Conservation (phyloP, 2,113 vertebrate species). For the Coreoperca whiteheadi region DNA sequence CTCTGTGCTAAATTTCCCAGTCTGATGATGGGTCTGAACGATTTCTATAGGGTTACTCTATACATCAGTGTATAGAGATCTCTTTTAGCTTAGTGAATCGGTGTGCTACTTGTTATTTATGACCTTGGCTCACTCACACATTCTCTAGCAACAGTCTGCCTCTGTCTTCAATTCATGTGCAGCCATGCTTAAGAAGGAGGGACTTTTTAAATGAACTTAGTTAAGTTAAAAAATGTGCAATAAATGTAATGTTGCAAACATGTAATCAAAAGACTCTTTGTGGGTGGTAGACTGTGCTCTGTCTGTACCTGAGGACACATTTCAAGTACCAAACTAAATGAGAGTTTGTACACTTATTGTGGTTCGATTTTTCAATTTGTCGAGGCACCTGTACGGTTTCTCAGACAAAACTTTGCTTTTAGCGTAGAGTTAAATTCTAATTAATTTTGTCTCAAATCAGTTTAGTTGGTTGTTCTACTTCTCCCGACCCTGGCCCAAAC, state of each 20-base stretch:
- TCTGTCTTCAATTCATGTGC: constrained; percentile 26
- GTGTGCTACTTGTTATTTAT: constrained; percentile 34
- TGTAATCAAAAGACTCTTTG: neutral
- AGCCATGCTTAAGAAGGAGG: constrained; percentile 7
- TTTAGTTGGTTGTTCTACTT: constrained; percentile 43
- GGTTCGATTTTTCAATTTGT: constrained; percentile 63
- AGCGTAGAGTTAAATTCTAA: constrained; percentile 49
- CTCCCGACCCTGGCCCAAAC: constrained; percentile 38
- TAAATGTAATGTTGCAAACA: constrained; percentile 14
- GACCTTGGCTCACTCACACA: constrained; percentile 33
- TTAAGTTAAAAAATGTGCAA: neutral
- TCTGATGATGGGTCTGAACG: constrained; percentile 39
- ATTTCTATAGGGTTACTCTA: constrained; percentile 36
- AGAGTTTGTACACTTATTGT: constrained; percentile 33
- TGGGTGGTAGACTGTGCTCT: neutral
- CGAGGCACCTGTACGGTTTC: constrained; percentile 30
- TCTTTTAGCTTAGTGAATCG: constrained; percentile 19
- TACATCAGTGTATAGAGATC: constrained; percentile 25
- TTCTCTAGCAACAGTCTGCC: neutral
- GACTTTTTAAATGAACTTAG: constrained; percentile 1
- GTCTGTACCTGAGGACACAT: constrained; percentile 2
- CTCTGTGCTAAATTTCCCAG: constrained; percentile 16
- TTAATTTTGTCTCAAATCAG: constrained; percentile 64
- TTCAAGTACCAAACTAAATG: constrained; percentile 25
- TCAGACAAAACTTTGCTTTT: constrained; percentile 35